phyloP scores from a whole-genome alignment of 2,888 invertebrate species.

The Tolmerus cingulatus region DNA sequence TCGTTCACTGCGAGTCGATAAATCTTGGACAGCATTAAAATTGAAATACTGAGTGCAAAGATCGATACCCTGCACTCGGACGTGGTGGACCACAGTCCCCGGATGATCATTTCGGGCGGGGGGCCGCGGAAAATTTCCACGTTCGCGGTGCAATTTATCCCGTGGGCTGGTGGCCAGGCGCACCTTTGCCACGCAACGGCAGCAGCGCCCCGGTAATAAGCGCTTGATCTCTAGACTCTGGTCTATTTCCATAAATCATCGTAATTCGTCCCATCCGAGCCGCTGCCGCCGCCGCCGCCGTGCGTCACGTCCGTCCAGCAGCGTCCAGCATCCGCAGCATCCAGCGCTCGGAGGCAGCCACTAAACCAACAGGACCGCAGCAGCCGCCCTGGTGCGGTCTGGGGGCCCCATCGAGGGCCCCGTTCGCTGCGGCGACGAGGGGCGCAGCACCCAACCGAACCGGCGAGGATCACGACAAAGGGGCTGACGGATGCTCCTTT shows the following conservation, averaged over 20 bases:
- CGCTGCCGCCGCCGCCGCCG: not conserved
- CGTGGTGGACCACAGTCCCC: not conserved
- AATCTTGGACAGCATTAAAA: conserved; percentile 20
- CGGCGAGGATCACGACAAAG: conserved; percentile 8
- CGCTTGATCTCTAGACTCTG: not conserved
- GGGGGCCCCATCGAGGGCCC: not conserved
- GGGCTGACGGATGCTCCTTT: conserved; percentile 23
- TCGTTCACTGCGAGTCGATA: not conserved
- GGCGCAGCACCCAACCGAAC: not conserved
- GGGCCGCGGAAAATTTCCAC: not conserved
- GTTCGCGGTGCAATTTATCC: conserved; percentile 1
- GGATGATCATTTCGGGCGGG: not conserved
- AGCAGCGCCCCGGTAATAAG: not conserved
- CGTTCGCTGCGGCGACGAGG: not conserved
- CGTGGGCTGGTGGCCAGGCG: not conserved
- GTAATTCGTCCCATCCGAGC: not conserved
- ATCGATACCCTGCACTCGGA: not conserved
- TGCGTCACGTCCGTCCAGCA: not conserved
- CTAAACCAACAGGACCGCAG: conserved; percentile 23
- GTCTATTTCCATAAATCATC: conserved; percentile 35
- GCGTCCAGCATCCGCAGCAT: not conserved
- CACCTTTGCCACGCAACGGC: not conserved
- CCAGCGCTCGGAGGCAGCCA: not conserved
- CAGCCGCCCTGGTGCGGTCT: not conserved
- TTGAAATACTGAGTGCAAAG: conserved; percentile 24